Evolutionary conservation across 2,797 vertebrate species (phyloP).

Genomic region (Neosilurus mollespiculum): DNA sequence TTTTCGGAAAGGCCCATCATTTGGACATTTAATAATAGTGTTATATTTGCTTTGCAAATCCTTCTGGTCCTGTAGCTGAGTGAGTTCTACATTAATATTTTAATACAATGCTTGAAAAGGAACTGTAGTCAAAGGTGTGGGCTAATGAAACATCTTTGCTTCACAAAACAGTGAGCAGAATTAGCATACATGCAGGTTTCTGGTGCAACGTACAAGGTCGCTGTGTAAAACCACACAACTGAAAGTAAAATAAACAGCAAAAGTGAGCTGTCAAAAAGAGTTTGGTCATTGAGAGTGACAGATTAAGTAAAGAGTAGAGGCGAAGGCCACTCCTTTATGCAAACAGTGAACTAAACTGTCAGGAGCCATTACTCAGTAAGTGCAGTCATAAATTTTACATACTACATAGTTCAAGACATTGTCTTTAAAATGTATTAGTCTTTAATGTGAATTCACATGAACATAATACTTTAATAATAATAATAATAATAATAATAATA

Average conservation of each 20-base stretch:
- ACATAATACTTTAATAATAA: neutral
- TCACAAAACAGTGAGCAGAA: neutral
- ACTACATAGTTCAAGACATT: neutral
- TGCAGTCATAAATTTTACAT: neutral
- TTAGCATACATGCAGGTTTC: neutral
- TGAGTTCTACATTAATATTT: too few species aligned
- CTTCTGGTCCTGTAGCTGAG: neutral
- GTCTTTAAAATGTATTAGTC: neutral
- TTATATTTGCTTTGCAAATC: neutral
- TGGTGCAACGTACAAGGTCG: neutral
- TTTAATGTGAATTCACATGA: neutral
- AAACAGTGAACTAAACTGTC: constrained; percentile 13
- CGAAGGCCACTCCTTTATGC: constrained; percentile 17
- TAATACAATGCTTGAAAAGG: neutral
- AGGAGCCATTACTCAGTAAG: neutral
- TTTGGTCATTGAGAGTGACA: neutral
- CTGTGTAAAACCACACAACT: neutral
- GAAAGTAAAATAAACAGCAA: neutral
- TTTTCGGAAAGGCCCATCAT: neutral
- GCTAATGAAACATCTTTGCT: neutral
- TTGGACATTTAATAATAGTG: neutral
- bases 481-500: too few species aligned
- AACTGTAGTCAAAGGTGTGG: neutral
- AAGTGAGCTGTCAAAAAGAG: neutral
- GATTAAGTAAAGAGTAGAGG: constrained; percentile 2